Evolutionary conservation across 1,140 invertebrate species (phyloP).

Genomic region (Harpegnathos saltator): DNA sequence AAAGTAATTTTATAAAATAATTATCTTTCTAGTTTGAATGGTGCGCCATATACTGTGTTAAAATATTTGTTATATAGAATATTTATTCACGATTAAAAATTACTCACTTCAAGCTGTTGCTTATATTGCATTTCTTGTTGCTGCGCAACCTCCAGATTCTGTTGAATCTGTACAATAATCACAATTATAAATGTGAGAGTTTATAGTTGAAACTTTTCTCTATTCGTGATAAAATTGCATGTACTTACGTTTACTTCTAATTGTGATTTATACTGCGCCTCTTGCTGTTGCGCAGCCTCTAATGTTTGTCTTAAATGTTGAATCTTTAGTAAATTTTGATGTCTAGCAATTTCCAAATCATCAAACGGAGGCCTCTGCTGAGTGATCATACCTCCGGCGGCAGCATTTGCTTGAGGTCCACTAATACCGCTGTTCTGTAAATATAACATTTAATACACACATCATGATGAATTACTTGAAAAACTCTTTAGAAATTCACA

Average conservation of each 20-base stretch:
- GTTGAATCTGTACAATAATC: constrained; percentile 87
- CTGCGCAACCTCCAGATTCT: constrained; percentile 92
- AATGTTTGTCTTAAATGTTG: constrained; percentile 90
- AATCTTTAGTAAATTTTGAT: constrained; percentile 90
- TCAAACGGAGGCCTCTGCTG: constrained; percentile 85
- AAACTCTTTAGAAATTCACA: not conserved
- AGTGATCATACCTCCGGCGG: constrained; percentile 82
- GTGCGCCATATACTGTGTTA: not conserved
- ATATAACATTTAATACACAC: not conserved
- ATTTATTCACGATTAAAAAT: constrained; percentile 46
- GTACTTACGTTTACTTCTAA: constrained; percentile 86
- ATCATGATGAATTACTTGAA: constrained; percentile 13
- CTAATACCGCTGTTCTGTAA: constrained; percentile 74
- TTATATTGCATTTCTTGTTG: constrained; percentile 92
- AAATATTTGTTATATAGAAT: constrained; percentile 33
- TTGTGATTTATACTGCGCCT: constrained; percentile 91
- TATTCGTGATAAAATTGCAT: not conserved
- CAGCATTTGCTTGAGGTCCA: constrained; percentile 75
- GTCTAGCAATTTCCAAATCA: constrained; percentile 88
- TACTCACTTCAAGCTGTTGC: constrained; percentile 89
- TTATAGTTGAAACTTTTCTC: not conserved
- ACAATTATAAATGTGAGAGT: not conserved
- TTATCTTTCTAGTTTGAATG: too few relatives aligned
- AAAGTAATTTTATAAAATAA: too few relatives aligned
- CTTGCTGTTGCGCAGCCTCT: constrained; percentile 91